Base-by-base conservation (phyloP, 2,888 invertebrate genomes). In the Hirtodrosophila trivittata region DNA sequence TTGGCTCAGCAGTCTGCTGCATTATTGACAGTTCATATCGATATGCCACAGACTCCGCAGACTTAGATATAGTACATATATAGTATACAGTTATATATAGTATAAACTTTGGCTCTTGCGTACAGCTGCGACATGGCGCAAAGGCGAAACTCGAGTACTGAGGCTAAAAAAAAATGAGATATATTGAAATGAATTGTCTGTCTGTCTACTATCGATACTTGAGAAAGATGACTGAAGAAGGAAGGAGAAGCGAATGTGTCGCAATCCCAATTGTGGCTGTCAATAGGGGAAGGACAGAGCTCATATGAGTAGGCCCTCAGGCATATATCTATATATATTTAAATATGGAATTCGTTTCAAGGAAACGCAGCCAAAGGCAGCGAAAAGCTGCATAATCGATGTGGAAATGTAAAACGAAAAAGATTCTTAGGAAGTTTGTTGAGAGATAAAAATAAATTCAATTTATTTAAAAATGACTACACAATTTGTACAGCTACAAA, bases 1-100 rank as follows among this genome's bases (percentile, higher is more conserved):
- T 49, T 57, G 65, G 60, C 58, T 57, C 58, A 56, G 66, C 54
- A 21, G 18, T 21, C 54, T 30, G 43, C 51, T 46, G 52, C 75
- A 83, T 68, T 76, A 86, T 86, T 83, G 81, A 86, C 86, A 81
- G 81, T 57, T 66, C 70, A 66, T 76, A 73, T 75, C 59, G 73
- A 73, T 83, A 65, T 66, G 21, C 38, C 30, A 46, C 56, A 45
- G n/a, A n/a, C n/a, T n/a, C n/a, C n/a, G n/a, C 32, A 38, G 18
- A 46, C 35, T 35, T n/a, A 32, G 35, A 51, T 14, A 10, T 25
- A 13, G 5, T 47, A 63, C 14, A 49, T 46, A 30, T 32, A 12
- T 7, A 7, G 33, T 55, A 49, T 28, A 12, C 46, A 13, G 32
- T 6, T 14, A 28, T 43, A 47, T 49, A 32, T 45, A 41, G 39